A percentile compares a stretch with the other conserved stretches of the same genome.
phyloP scores from a whole-genome alignment of 1,140 invertebrate genomes.

The Panagrolaimus sp. region DNA sequence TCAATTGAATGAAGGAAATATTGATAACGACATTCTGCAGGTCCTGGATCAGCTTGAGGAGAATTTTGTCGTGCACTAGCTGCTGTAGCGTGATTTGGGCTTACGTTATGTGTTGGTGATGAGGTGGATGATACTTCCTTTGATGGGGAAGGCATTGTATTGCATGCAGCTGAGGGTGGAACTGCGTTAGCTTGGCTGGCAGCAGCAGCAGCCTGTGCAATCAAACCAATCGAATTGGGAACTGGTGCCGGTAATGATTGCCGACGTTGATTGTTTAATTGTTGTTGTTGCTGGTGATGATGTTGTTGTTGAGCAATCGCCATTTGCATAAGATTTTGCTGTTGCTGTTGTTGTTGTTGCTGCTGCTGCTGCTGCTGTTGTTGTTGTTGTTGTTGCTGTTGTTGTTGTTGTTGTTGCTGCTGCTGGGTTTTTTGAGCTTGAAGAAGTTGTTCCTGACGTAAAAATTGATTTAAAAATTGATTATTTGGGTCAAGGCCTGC shows the following conservation, averaged over 20 bases:
- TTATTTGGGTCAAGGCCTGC: neutral
- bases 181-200: neutral
- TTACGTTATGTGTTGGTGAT: too few species aligned
- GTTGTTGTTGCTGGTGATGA: neutral
- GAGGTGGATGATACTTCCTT: too few species aligned
- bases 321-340: neutral
- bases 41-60: neutral
- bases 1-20: neutral
- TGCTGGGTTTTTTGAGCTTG: too few species aligned
- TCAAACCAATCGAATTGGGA: neutral
- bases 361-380: slow-evolving; percentile 4
- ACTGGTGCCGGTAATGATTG: neutral
- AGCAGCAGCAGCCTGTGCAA: neutral
- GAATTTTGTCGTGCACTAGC: neutral
- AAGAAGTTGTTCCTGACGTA: neutral
- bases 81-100: neutral
- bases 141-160: too few species aligned
- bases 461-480: neutral
- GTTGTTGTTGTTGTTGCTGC: too few species aligned
- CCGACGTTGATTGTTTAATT: neutral
- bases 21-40: slow-evolving; percentile 1
- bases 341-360: slow-evolving; percentile 1
- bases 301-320: neutral
- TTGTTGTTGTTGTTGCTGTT: too few species aligned
- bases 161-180: neutral